Evolutionary conservation across 2,888 invertebrate genomes (phyloP).

Genomic region (Prosopocoilus inquinatus): DNA sequence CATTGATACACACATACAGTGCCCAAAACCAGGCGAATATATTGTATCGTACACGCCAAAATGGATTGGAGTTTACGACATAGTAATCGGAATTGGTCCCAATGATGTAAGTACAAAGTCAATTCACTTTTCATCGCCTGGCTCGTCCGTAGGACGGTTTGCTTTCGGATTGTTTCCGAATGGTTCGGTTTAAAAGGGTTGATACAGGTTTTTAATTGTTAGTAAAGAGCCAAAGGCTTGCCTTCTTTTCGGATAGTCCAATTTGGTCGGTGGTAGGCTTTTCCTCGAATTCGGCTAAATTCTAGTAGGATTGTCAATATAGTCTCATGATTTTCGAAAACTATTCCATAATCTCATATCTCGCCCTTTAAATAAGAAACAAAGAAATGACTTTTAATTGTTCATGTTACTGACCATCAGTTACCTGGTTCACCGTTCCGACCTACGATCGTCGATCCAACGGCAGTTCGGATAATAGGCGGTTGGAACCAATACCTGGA

Average conservation of each 20-base stretch:
- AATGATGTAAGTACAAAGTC: slow-evolving; percentile 43
- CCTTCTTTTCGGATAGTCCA: too few relatives aligned
- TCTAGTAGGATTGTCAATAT: too few relatives aligned
- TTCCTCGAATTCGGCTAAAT: too few relatives aligned
- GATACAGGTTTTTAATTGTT: neutral
- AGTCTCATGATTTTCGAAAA: neutral
- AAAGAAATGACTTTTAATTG: neutral
- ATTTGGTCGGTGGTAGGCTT: too few relatives aligned
- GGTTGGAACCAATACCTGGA: slow-evolving; percentile 86
- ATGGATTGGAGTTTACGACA: slow-evolving; percentile 89
- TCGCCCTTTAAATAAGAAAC: neutral
- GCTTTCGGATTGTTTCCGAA: too few relatives aligned
- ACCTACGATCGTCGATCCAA: slow-evolving; percentile 68
- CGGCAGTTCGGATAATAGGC: slow-evolving; percentile 72
- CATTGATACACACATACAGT: slow-evolving; percentile 58
- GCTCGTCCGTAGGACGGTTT: too few relatives aligned
- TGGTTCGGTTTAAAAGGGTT: too few relatives aligned
- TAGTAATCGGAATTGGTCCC: slow-evolving; percentile 64
- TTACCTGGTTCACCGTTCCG: slow-evolving; percentile 62
- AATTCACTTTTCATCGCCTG: too few relatives aligned
- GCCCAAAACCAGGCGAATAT: slow-evolving; percentile 71
- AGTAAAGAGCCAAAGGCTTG: too few relatives aligned
- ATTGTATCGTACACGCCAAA: slow-evolving; percentile 87
- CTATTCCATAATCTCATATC: too few relatives aligned
- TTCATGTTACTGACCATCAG: too few relatives aligned